Percentiles rank a stretch among this genome's conserved stretches.
phyloP scores from a whole-genome alignment of 2,113 vertebrate genomes.

The Callocephalon fimbriatum region DNA sequence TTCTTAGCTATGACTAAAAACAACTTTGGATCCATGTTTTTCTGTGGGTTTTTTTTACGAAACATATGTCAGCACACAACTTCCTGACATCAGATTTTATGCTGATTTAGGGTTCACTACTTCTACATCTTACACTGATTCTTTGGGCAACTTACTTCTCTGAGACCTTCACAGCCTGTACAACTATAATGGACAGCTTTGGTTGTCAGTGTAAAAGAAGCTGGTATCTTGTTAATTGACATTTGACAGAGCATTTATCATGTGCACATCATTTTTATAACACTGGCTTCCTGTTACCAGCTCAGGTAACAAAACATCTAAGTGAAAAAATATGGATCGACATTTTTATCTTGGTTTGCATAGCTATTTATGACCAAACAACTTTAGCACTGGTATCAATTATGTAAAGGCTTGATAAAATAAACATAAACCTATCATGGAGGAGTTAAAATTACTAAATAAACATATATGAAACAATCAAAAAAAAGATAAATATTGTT shows the following conservation, averaged over 20 bases:
- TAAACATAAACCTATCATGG: neutral
- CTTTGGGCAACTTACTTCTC: neutral
- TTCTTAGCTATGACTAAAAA: neutral
- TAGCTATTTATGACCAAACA: neutral
- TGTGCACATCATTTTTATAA: neutral
- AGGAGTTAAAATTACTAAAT: neutral
- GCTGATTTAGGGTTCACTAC: neutral
- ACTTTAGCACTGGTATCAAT: neutral
- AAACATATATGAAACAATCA: neutral
- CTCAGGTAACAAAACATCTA: neutral
- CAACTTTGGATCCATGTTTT: neutral
- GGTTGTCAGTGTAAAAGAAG: neutral
- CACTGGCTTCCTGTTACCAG: neutral
- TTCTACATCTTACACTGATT: neutral
- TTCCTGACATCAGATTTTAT: neutral
- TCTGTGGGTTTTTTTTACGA: neutral
- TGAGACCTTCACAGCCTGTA: neutral
- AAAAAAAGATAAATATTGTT: neutral
- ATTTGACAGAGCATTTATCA: neutral
- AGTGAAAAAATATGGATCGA: neutral
- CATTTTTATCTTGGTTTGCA: neutral
- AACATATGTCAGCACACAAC: neutral
- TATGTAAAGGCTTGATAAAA: neutral
- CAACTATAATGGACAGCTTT: neutral
- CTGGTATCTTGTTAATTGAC: neutral